Conservation (phyloP, 2,888 invertebrate genomes). For the Eristalis tenax region DNA sequence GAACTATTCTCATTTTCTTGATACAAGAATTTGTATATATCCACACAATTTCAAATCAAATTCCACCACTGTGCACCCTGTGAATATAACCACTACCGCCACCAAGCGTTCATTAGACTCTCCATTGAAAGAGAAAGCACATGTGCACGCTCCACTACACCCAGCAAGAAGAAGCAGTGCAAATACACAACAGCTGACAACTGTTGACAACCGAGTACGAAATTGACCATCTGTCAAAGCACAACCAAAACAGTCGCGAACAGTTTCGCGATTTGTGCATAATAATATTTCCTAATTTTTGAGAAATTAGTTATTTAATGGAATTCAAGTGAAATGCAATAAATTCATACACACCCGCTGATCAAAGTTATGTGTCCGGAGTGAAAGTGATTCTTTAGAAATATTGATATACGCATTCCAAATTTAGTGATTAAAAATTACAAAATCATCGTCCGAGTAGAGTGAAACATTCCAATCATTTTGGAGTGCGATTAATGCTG, state of each 20-base stretch:
- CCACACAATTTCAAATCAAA: too few relatives aligned
- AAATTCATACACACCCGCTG: background rate
- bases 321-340: background rate
- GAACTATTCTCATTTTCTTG: too few relatives aligned
- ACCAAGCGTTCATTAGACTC: constrained; percentile 8
- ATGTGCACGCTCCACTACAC: background rate
- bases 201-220: constrained; percentile 26
- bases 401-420: background rate
- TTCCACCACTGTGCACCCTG: constrained; percentile 10
- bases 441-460: background rate
- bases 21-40: too few relatives aligned
- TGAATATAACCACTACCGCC: constrained; percentile 5
- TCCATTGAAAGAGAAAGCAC: background rate
- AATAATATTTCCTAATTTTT: background rate
- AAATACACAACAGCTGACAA: constrained; percentile 32
- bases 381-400: background rate
- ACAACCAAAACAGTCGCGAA: constrained; percentile 36
- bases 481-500: background rate
- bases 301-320: background rate
- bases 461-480: background rate
- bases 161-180: constrained; percentile 9
- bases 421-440: background rate
- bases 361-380: background rate
- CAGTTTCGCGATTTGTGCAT: background rate
- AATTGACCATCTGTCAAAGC: constrained; percentile 22